phyloP scores from a whole-genome alignment of 2,888 invertebrate genomes.

The Zeuzera pyrina region DNA sequence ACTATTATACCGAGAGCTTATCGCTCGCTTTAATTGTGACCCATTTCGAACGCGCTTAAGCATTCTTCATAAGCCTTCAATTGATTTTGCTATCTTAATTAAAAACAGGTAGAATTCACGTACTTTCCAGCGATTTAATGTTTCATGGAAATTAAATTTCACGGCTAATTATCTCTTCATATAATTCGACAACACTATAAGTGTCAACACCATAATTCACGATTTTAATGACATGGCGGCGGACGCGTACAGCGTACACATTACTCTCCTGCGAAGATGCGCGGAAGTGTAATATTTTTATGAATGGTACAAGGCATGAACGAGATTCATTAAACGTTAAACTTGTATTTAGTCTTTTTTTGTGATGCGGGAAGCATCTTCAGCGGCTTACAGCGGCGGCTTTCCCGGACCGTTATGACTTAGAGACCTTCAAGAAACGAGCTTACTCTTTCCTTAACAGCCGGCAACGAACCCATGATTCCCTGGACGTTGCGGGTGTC shows the following conservation, averaged over 20 bases:
- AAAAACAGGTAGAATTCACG: constrained; percentile 24
- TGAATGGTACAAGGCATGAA: constrained; percentile 21
- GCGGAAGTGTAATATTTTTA: constrained; percentile 27
- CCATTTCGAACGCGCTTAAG: too few relatives aligned
- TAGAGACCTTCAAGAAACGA: not conserved
- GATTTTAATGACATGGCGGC: constrained; percentile 54
- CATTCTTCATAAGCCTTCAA: too few relatives aligned
- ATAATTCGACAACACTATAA: constrained; percentile 31
- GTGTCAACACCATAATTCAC: constrained; percentile 66
- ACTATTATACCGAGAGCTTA: too few relatives aligned
- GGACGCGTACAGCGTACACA: constrained; percentile 26
- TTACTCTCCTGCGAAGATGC: constrained; percentile 48
- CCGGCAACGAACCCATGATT: too few relatives aligned
- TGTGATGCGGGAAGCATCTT: too few relatives aligned
- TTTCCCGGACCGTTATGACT: not conserved
- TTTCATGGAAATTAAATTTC: constrained; percentile 58
- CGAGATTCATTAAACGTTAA: constrained; percentile 2
- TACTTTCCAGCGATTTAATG: constrained; percentile 35
- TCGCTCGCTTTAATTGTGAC: too few relatives aligned
- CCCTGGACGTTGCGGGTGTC: too few relatives aligned
- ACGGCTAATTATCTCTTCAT: constrained; percentile 61
- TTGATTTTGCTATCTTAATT: constrained; percentile 12
- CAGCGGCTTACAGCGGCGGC: not conserved
- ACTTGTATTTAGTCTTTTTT: too few relatives aligned
- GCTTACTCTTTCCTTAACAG: too few relatives aligned